Percentiles rank a stretch among this genome's conserved stretches.
Evolutionary conservation across 2,113 vertebrate genomes (phyloP).

Genomic region (Fukomys damarensis): DNA sequence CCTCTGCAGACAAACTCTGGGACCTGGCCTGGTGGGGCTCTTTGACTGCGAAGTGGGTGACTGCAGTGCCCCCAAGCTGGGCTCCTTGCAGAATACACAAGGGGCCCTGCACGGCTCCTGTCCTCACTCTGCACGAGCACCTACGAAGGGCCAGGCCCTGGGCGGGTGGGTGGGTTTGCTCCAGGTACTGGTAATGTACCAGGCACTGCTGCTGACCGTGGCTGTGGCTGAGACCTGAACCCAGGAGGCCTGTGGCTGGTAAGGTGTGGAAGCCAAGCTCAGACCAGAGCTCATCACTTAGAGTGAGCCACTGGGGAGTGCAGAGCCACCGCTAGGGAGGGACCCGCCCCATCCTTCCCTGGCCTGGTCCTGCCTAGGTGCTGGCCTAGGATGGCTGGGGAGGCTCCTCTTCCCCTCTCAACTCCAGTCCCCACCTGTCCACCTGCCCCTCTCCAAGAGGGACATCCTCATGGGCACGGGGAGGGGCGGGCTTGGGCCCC

Average conservation of each 20-base stretch:
- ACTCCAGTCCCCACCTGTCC: background rate
- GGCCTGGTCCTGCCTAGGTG: no score
- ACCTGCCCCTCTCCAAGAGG: no score
- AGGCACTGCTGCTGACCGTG: background rate
- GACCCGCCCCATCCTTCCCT: no score
- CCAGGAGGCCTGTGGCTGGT: fast-evolving
- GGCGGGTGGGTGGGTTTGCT: background rate
- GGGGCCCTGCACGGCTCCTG: background rate
- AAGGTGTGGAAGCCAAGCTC: no score
- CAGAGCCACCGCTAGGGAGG: no score
- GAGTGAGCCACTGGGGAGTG: no score
- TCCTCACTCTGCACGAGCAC: background rate
- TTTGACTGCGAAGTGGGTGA: background rate
- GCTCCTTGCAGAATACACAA: background rate
- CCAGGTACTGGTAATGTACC: no score
- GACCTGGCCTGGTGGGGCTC: background rate
- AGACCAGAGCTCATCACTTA: no score
- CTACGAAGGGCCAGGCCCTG: background rate
- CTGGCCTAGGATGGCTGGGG: no score
- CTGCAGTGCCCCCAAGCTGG: background rate
- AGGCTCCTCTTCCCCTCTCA: background rate
- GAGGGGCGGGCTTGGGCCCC: background rate
- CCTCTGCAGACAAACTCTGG: background rate
- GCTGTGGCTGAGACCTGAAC: background rate
- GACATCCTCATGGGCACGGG: background rate